These are phyloP conservation scores for Tetragonisca angustula DNA, from an alignment of 2,888 invertebrate genomes.

Conservation along the genomic window DNA sequence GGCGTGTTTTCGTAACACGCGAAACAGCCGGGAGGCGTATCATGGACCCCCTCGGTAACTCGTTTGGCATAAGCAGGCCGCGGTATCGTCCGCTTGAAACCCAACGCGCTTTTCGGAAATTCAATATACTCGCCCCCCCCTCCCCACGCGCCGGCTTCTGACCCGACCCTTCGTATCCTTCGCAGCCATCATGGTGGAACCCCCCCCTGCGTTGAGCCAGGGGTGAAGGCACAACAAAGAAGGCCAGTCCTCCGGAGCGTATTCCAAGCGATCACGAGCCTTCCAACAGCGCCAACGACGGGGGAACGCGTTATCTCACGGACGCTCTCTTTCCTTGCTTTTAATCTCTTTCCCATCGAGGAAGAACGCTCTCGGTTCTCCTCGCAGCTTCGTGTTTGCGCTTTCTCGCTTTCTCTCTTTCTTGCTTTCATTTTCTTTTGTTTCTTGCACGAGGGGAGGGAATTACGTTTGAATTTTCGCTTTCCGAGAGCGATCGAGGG, in stretches of 20 bases:
- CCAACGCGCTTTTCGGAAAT: conserved; percentile 80
- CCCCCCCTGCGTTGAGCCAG: conserved; percentile 26
- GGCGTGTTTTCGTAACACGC: conserved; percentile 45
- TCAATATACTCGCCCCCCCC: conserved; percentile 74
- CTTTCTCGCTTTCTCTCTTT: not conserved
- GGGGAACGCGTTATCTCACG: conserved; percentile 14
- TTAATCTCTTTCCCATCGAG: conserved; percentile 22
- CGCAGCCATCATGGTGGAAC: conserved; percentile 44
- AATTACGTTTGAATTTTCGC: not conserved
- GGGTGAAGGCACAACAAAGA: conserved; percentile 63
- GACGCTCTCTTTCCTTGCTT: not conserved
- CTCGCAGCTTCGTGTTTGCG: not conserved
- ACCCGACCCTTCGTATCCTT: conserved; percentile 57
- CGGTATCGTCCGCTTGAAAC: conserved; percentile 79
- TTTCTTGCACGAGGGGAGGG: too few species aligned
- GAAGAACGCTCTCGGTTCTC: not conserved
- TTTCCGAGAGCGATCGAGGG: not conserved
- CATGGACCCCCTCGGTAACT: conserved; percentile 69
- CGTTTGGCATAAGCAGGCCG: conserved; percentile 75
- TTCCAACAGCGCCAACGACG: conserved; percentile 14
- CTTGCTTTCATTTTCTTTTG: not conserved
- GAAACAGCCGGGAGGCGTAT: conserved; percentile 42
- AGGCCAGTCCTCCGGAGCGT: conserved; percentile 53
- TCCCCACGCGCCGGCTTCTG: conserved; percentile 33
- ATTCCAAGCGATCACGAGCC: conserved; percentile 69